These are phyloP conservation scores for Empidonax traillii DNA, from an alignment of 2,113 vertebrate species.

Conservation along the genomic window DNA sequence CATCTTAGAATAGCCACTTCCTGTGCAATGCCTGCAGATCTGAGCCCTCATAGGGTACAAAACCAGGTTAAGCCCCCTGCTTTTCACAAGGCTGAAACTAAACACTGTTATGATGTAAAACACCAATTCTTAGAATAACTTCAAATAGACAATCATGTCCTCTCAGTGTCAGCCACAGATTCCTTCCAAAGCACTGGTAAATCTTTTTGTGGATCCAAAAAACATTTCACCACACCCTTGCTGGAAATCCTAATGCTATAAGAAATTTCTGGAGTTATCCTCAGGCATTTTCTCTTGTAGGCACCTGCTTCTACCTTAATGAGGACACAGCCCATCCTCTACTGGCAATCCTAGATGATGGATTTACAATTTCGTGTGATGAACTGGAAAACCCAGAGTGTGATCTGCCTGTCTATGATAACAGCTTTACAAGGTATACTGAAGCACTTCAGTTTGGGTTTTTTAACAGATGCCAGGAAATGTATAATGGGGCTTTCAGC, in stretches of 20 bases:
- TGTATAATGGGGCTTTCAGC: neutral
- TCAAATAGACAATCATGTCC: neutral
- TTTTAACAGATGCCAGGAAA: neutral
- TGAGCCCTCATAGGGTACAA: neutral
- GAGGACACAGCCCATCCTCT: conserved; percentile 88
- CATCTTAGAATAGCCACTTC: neutral
- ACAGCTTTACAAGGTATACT: conserved; percentile 84
- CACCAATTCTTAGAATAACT: neutral
- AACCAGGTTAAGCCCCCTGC: neutral
- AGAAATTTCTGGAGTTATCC: neutral
- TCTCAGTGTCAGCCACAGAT: neutral
- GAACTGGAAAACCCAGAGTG: conserved; percentile 77
- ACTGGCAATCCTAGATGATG: conserved; percentile 87
- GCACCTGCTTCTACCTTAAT: conserved; percentile 86
- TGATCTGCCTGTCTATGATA: conserved; percentile 77
- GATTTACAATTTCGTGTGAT: conserved; percentile 83
- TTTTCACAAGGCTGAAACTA: neutral
- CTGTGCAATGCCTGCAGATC: neutral
- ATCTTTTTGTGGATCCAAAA: neutral
- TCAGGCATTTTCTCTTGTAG: conserved; percentile 68
- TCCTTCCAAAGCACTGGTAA: neutral
- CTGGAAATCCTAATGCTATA: neutral
- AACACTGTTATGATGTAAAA: neutral
- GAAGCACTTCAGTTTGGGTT: neutral
- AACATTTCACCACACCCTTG: neutral